These are phyloP conservation scores for Oxyteleia sp. DNA, from an alignment of 2,888 invertebrate species.

Conservation along the genomic window DNA sequence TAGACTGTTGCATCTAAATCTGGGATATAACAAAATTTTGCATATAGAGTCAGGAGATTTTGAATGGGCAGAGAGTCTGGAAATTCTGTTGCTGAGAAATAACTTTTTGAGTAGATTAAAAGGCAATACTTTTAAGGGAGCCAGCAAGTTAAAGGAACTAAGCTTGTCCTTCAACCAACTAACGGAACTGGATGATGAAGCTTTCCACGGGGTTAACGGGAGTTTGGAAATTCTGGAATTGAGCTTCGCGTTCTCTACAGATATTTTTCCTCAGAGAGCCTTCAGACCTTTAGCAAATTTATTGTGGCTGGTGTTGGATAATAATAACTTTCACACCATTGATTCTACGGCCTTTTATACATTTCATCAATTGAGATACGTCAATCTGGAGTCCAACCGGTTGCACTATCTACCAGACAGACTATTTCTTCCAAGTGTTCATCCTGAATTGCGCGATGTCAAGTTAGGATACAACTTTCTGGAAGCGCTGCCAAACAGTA, in stretches of 20 bases:
- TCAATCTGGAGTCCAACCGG: slow-evolving; percentile 95
- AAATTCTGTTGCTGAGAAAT: slow-evolving; percentile 94
- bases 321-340: slow-evolving; percentile 94
- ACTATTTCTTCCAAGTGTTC: slow-evolving; percentile 91
- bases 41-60: slow-evolving; percentile 93
- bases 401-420: slow-evolving; percentile 91
- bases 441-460: slow-evolving; percentile 92
- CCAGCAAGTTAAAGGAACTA: slow-evolving; percentile 94
- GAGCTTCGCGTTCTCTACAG: slow-evolving; percentile 94
- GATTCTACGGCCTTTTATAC: slow-evolving; percentile 91
- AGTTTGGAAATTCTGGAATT: slow-evolving; percentile 94
- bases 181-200: slow-evolving; percentile 93
- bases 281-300: slow-evolving; percentile 92
- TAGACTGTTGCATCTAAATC: slow-evolving; percentile 94
- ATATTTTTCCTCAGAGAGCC: slow-evolving; percentile 93
- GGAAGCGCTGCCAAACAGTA: slow-evolving; percentile 90
- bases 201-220: slow-evolving; percentile 93
- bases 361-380: slow-evolving; percentile 89
- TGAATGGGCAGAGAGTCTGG: slow-evolving; percentile 93
- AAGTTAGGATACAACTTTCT: slow-evolving; percentile 94
- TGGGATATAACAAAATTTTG: slow-evolving; percentile 95
- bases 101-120: slow-evolving; percentile 92
- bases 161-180: slow-evolving; percentile 97
- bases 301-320: slow-evolving; percentile 95
- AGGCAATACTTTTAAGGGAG: slow-evolving; percentile 87